Evolutionary conservation across 2,113 vertebrate species (phyloP).

Genomic region (Mola mola): DNA sequence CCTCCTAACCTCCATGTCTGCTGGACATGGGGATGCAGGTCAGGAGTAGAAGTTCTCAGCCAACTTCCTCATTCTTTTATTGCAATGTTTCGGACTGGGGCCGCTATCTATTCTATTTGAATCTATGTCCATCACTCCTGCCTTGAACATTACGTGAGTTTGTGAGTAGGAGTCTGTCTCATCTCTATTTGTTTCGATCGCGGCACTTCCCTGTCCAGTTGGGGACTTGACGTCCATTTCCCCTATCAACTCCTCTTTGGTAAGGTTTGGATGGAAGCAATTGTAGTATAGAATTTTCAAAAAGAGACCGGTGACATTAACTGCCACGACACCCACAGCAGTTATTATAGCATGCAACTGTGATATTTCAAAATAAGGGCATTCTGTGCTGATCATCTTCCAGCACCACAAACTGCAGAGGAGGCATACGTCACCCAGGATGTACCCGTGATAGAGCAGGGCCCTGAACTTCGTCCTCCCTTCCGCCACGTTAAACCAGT

Average conservation of each 20-base stretch:
- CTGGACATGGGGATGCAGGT: conserved; percentile 5
- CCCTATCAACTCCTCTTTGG: conserved; percentile 6
- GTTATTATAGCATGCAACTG: not conserved
- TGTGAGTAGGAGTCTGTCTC: not conserved
- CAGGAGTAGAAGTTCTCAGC: conserved; percentile 69
- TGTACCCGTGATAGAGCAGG: conserved; percentile 81
- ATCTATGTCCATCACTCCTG: not conserved
- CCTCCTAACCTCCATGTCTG: not conserved
- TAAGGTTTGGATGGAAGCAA: conserved; percentile 57
- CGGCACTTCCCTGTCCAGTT: not conserved
- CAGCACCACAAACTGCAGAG: conserved; percentile 80
- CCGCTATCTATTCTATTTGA: too few relatives aligned
- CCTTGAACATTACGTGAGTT: not conserved
- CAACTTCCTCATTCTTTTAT: conserved; percentile 70
- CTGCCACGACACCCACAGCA: accelerated
- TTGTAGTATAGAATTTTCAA: conserved; percentile 66
- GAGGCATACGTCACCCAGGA: conserved; percentile 78
- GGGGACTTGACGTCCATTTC: not conserved
- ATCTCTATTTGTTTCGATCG: accelerated
- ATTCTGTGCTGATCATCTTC: conserved; percentile 26
- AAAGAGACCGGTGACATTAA: conserved; percentile 42
- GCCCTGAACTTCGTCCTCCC: conserved; percentile 74
- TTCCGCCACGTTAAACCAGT: conserved; percentile 85
- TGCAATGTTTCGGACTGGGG: not conserved
- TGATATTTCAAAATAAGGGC: accelerated